phyloP scores from a whole-genome alignment of 1,140 invertebrate species.

The Limonius californicus region DNA sequence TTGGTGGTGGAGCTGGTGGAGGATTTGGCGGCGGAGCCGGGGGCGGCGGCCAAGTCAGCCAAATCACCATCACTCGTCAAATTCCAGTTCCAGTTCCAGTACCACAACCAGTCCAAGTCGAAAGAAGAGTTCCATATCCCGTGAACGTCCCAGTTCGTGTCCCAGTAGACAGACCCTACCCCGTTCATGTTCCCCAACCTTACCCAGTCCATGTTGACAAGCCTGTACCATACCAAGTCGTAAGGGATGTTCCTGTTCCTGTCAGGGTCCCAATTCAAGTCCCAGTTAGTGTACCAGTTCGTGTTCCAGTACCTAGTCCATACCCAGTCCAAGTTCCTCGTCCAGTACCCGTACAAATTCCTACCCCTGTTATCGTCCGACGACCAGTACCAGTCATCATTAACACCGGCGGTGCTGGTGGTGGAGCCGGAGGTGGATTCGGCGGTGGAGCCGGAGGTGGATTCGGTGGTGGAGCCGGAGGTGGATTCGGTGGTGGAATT shows the following conservation, averaged over 20 bases:
- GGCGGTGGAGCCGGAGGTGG: background rate
- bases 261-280: conserved; percentile 57
- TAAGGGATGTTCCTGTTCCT: conserved; percentile 40
- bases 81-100: conserved; percentile 40
- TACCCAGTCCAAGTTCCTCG: conserved; percentile 41
- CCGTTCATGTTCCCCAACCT: conserved; percentile 27
- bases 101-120: conserved; percentile 43
- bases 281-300: conserved; percentile 48
- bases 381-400: conserved; percentile 55
- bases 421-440: background rate
- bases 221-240: conserved; percentile 3
- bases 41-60: background rate
- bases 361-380: conserved; percentile 52
- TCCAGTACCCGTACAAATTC: conserved; percentile 46
- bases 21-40: conserved; percentile 17
- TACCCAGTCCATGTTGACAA: conserved; percentile 37
- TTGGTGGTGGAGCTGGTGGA: conserved; percentile 3
- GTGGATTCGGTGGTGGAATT: background rate
- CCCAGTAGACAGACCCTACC: conserved; percentile 30
- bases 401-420: conserved; percentile 21
- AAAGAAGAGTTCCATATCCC: conserved; percentile 39
- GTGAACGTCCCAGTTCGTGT: conserved; percentile 43
- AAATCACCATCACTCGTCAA: conserved; percentile 28
- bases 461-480: background rate
- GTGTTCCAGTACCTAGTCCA: conserved; percentile 45